Conservation (phyloP, 2,113 vertebrate genomes). For the Lophotis ruficrista region DNA sequence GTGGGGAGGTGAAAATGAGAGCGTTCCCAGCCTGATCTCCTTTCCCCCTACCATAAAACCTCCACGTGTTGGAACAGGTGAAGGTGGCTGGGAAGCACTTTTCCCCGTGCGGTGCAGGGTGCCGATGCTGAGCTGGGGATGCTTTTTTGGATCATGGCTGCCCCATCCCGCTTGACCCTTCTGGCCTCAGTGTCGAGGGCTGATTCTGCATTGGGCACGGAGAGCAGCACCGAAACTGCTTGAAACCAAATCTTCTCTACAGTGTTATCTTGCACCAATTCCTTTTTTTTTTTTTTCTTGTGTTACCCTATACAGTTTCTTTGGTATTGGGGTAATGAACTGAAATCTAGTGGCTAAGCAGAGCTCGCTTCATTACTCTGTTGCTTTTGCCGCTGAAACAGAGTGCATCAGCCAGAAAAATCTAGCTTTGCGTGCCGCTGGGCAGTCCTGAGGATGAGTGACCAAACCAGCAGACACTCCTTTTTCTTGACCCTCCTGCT, state of each 20-base stretch:
- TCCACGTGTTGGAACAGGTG: not conserved
- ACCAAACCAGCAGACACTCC: not conserved
- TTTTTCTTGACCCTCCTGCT: not conserved
- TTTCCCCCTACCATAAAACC: not conserved
- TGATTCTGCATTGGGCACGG: rapidly evolving
- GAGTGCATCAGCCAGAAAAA: not conserved
- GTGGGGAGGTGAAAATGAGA: not conserved
- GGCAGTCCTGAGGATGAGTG: not conserved
- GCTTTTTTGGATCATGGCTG: rapidly evolving
- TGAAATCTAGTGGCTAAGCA: not conserved
- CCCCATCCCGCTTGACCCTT: rapidly evolving
- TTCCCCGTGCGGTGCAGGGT: rapidly evolving
- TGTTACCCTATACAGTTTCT: not conserved
- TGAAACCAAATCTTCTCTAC: not conserved
- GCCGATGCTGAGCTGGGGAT: not conserved
- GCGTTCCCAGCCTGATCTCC: not conserved
- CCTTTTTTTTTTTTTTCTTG: not conserved
- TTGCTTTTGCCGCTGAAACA: not conserved
- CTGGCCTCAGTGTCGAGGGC: not conserved
- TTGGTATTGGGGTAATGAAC: not conserved
- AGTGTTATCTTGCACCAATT: not conserved
- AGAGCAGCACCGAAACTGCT: not conserved
- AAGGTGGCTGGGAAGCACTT: not conserved
- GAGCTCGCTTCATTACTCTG: not conserved
- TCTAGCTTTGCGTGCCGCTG: not conserved